Base-by-base conservation (phyloP, 2,113 vertebrate species). In the Excalfactoria chinensis region DNA sequence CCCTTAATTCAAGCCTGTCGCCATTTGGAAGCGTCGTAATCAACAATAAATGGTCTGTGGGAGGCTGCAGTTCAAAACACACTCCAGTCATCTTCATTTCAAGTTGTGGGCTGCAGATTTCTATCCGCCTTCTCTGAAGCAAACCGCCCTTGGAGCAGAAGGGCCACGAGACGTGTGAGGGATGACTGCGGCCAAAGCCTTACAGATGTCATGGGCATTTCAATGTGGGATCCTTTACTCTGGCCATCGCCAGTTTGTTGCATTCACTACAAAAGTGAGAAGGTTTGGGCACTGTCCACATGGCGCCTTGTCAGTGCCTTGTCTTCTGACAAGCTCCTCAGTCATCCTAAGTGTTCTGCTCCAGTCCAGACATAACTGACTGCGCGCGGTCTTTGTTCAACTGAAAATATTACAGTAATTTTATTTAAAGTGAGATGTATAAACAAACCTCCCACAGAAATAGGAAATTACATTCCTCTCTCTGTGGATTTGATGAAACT, bases 1-100 rank as follows among this genome's bases (percentile, higher is more conserved):
- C 88, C 82, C 86, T 91, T 69, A 93, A 95, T 71, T 37, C 84
- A 26, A 93, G 55, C 55, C 72, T 67, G 49, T 51, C 86, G 9
- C 74, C 71, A 32, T 81, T 26, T 81, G 48, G 56, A 93, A 86
- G 76, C 46, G 6, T 64, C 76, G 25, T 11, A 78, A 84, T 8
- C 74, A 74, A 58, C 77, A 85, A n/a, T 46, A 66, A 94, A 94
- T 64, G 66, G 58, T 13, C 71, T 77, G 84, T 43, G 22, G 73
- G 53, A 81, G 81, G 72, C 77, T 74, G 88, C 44, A 2, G 21
- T 19, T 94, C 78, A 43, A 15, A 44, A 59, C 58, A 46, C 28
- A 14, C 83, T 62, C 46, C 55, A 23, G 90, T 28, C 76, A 20
- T 14, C 21, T 48, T 37, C 72, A 18, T 9, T 37, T 58, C 22